These are phyloP conservation scores for Camponotus vicinus DNA, from an alignment of 1,140 invertebrate species.

Conservation along the genomic window DNA sequence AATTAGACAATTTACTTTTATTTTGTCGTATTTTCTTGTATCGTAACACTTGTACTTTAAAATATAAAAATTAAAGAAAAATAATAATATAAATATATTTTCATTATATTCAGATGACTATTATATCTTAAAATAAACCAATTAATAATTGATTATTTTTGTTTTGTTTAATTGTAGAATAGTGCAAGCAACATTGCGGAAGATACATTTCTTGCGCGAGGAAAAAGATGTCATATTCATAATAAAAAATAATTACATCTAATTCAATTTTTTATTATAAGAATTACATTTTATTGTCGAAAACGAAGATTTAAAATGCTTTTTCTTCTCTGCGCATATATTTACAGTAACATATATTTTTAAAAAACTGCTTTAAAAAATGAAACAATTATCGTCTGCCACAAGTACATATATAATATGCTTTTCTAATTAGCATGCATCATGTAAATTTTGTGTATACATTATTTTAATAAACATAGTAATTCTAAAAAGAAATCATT, in stretches of 20 bases:
- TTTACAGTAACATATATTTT: too few relatives aligned
- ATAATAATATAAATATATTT: not conserved
- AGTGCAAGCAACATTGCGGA: not conserved
- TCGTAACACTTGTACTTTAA: not conserved
- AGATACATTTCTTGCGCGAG: not conserved
- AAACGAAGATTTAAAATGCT: too few relatives aligned
- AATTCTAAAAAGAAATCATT: too few relatives aligned
- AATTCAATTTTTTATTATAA: not conserved
- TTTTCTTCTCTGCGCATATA: too few relatives aligned
- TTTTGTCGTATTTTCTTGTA: not conserved
- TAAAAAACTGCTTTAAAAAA: too few relatives aligned
- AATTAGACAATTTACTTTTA: not conserved
- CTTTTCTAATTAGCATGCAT: too few relatives aligned
- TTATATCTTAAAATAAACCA: not conserved
- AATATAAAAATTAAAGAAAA: not conserved
- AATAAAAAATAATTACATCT: not conserved
- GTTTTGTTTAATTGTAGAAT: slow-evolving; percentile 24
- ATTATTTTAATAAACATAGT: too few relatives aligned
- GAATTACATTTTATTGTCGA: not conserved
- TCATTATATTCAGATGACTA: not conserved
- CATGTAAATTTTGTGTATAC: too few relatives aligned
- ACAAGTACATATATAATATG: too few relatives aligned
- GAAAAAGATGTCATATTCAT: not conserved
- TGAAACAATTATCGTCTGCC: too few relatives aligned
- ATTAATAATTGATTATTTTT: not conserved